Evolutionary conservation across 2,797 vertebrate genomes (phyloP).

Genomic region (Cyclopterus lumpus): DNA sequence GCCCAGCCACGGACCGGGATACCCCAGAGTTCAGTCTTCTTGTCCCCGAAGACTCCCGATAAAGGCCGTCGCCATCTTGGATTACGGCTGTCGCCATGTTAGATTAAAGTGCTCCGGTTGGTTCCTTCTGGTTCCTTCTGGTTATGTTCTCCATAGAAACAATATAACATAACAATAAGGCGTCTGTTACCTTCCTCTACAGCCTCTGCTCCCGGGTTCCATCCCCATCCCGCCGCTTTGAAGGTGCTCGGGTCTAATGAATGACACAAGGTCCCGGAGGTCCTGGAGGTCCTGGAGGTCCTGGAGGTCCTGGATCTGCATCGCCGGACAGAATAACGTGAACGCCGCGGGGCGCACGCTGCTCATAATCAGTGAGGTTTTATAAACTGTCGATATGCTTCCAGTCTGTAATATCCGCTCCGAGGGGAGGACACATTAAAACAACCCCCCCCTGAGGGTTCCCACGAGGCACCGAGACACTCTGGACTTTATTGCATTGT

Average conservation of each 20-base stretch:
- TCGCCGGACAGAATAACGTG: slow-evolving; percentile 46
- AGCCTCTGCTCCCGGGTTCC: too few relatives aligned
- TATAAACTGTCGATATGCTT: slow-evolving; percentile 73
- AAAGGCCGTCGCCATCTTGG: too few relatives aligned
- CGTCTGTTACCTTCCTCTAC: too few relatives aligned
- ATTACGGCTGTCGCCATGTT: too few relatives aligned
- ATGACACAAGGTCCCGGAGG: too few relatives aligned
- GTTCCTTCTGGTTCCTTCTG: too few relatives aligned
- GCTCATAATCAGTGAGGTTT: slow-evolving; percentile 73
- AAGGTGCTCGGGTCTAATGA: too few relatives aligned
- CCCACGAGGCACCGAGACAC: slow-evolving; percentile 35
- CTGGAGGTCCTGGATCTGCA: slow-evolving; percentile 53
- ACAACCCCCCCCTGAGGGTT: slow-evolving; percentile 71
- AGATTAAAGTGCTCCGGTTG: too few relatives aligned
- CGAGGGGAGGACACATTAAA: slow-evolving; percentile 72
- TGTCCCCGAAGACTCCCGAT: slow-evolving; percentile 72
- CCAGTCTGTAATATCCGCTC: slow-evolving; percentile 81
- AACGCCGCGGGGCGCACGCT: slow-evolving; percentile 53
- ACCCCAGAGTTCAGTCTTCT: slow-evolving; percentile 83
- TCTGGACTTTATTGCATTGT: slow-evolving; percentile 60
- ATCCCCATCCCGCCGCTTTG: too few relatives aligned
- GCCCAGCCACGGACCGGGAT: slow-evolving; percentile 76
- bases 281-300: too few relatives aligned
- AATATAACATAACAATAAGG: too few relatives aligned
- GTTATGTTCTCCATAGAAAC: too few relatives aligned